These are phyloP conservation scores for Catamblyrhynchus diadema DNA, from an alignment of 2,797 vertebrate species.

Conservation along the genomic window DNA sequence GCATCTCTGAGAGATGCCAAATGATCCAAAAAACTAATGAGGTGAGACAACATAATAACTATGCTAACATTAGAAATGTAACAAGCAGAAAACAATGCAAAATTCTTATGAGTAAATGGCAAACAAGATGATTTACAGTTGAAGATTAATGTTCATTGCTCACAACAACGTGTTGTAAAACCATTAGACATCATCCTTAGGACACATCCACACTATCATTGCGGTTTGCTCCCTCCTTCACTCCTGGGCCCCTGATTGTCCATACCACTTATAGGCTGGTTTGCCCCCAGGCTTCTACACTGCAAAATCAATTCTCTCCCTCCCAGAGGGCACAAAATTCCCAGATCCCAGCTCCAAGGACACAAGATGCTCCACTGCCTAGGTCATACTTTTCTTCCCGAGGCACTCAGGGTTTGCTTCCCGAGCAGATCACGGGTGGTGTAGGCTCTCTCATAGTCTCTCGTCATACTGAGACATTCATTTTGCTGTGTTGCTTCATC, in stretches of 20 bases:
- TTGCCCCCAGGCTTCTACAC: not conserved
- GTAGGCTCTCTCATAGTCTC: not conserved
- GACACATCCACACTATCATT: not conserved
- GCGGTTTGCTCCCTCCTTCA: not conserved
- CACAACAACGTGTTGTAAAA: not conserved
- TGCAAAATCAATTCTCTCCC: not conserved
- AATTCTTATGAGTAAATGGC: not conserved
- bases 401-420: not conserved
- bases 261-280: not conserved
- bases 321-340: slow-evolving; percentile 36
- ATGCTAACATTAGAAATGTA: not conserved
- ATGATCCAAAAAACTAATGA: not conserved
- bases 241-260: not conserved
- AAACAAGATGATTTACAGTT: not conserved
- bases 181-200: not conserved
- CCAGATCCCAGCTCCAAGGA: not conserved
- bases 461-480: accelerated
- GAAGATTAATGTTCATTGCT: not conserved
- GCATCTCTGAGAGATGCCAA: not conserved
- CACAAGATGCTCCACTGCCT: not conserved
- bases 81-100: slow-evolving; percentile 11
- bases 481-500: not conserved
- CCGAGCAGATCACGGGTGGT: not conserved
- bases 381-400: not conserved
- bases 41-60: not conserved